Base-by-base conservation (phyloP, 2,797 vertebrate species). In the Antrozous pallidus region DNA sequence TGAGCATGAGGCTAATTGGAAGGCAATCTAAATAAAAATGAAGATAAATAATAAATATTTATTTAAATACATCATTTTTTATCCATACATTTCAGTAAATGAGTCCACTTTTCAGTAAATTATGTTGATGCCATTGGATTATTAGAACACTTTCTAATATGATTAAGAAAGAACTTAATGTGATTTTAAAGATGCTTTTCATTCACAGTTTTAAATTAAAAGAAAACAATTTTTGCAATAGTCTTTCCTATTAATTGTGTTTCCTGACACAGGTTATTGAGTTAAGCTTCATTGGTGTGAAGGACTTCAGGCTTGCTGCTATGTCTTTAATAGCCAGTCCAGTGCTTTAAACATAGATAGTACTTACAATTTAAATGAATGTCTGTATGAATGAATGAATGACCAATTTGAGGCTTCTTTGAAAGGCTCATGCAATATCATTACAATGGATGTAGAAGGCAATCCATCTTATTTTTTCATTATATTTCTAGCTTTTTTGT, bases 61-160 rank as follows among this genome's bases (percentile, higher is more conserved):
- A 86, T 87, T 96, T 96, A n/a, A 92, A 73, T 83, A 47, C 36
- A 28, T 18, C 71, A 9, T 89, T 93, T 94, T 91, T 40, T 74
- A 11, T 87, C 9, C 89, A 13, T 49, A 17, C 31, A 42, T 94
- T 92, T 95, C 17, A 61, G 90, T 78, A 90, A 69, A 61, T 40
- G 45, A 26, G 63, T 71, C 16, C n/a, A 73, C 40, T 91, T 90
- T 51, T 83, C 18, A 77, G 67, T 86, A 40, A 90, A 69, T 83
- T 94, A 26, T 92, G 31, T 40, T 73, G 94, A 63, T 28, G 8
- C 26, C 58, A 61, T 61, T 92, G 45, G 18, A 40, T 91, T 91
- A 69, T 69, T 63, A 51, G 24, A 69, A 18, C 92, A 69, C 38
- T 84, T 94, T 90, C 22, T 88, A 49, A 87, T 11, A 54, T 85